Base-by-base conservation (phyloP, 2,797 vertebrate genomes). In the Sebastes taczanowskii region DNA sequence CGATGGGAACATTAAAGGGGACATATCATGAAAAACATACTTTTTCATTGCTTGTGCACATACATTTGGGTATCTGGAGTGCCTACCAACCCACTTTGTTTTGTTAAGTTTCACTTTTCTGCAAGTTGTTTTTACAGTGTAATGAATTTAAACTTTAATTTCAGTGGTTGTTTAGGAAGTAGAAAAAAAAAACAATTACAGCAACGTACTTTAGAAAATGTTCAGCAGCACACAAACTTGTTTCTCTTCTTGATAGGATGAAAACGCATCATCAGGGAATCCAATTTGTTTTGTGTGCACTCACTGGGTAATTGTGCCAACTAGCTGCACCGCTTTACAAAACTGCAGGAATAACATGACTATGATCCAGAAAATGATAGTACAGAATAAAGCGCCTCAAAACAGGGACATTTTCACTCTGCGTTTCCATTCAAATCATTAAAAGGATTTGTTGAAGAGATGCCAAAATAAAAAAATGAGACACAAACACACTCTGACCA, bases 201-300 rank as follows among this genome's bases (percentile, higher is more conserved):
- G 30, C 56, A 30, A 52, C 1, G 20, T 38, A 9, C 23, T 63
- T 49, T 73, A 32, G n/a, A 63, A 82, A 67, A 56, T 69, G 58
- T 68, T 77, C 9, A 6, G n/a, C 20, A n/a, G 11, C 30, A 65
- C n/a, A 52, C 2, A 49, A 49, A 49, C 49, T 25, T 11, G 42
- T 73, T 84, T 63, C 16, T 11, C 38, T n/a, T 65, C 63, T 75
- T 58, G 8, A 74, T 46, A 14, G 52, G 65, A 66, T 76, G 69
- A 60, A 84, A 85, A 78, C 60, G 59, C 66, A 75, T 76, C 78
- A 56, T 61, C 22, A 25, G 59, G 34, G 38, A 66, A 64, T 62
- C 18, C 29, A 78, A 59, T 59, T 71, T 42, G 34, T 68, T 74
- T 61, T 62, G 22, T 73, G 27, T n/a, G 42, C 6, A 11, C 29